These are phyloP conservation scores for Axea sp. DNA, from an alignment of 2,888 invertebrate genomes.

Conservation along the genomic window DNA sequence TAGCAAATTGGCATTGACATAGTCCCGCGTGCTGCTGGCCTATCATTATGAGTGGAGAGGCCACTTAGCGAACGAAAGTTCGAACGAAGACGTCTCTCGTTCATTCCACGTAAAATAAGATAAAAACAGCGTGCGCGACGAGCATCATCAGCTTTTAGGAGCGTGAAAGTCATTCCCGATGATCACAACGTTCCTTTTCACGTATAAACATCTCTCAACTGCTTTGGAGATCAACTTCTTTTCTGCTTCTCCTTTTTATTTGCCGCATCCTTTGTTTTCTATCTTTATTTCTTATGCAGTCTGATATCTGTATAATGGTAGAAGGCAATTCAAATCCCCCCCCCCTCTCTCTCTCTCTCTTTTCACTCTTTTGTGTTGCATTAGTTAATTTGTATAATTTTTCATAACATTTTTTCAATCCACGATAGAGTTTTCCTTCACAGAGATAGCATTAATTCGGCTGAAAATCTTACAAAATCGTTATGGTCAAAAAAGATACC, in stretches of 20 bases:
- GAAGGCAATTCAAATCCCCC: too few species aligned
- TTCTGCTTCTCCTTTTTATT: conserved; percentile 18
- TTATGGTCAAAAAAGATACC: conserved; percentile 31
- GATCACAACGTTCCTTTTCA: conserved; percentile 50
- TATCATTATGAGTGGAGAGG: conserved; percentile 69
- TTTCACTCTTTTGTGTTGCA: neutral
- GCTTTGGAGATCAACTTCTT: conserved; percentile 11
- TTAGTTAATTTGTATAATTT: too few species aligned
- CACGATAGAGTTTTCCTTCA: too few species aligned
- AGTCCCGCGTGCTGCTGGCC: conserved; percentile 66
- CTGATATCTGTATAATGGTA: conserved; percentile 33
- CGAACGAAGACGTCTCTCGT: conserved; percentile 50
- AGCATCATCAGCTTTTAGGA: conserved; percentile 62
- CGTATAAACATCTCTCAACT: conserved; percentile 52
- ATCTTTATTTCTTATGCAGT: neutral
- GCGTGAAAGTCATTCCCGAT: conserved; percentile 56
- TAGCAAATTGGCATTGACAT: conserved; percentile 69
- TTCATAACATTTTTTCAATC: too few species aligned
- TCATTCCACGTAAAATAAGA: conserved; percentile 57
- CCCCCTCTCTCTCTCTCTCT: neutral
- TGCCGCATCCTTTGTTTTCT: neutral
- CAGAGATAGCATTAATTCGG: too few species aligned
- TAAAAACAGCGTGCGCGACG: conserved; percentile 47
- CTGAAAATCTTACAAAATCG: too few species aligned
- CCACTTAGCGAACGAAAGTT: conserved; percentile 66